phyloP scores from a whole-genome alignment of 1,140 invertebrate species.

The Drosophila novamexicana region DNA sequence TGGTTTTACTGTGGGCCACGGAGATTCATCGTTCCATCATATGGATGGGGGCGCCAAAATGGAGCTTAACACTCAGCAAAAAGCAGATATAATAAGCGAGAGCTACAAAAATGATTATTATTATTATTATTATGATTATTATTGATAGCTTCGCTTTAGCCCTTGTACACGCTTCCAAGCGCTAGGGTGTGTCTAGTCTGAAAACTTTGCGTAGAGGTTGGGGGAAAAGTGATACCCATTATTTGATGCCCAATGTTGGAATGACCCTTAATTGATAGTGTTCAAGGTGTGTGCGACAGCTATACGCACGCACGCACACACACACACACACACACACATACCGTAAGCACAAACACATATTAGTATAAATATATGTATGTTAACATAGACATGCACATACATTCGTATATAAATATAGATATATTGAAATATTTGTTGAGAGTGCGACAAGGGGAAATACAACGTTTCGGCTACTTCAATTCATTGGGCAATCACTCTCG shows the following conservation, averaged over 20 bases:
- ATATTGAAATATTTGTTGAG: slow-evolving; percentile 3
- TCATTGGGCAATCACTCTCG: background rate
- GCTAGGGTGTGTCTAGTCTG: slow-evolving; percentile 1
- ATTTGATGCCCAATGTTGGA: slow-evolving; percentile 10
- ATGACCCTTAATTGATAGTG: slow-evolving; percentile 33
- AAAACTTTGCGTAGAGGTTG: background rate
- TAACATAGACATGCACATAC: background rate
- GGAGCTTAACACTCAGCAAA: no score
- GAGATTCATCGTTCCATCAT: no score
- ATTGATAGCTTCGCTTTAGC: no score
- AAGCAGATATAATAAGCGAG: no score
- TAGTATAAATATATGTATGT: background rate
- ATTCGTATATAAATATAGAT: slow-evolving; percentile 5
- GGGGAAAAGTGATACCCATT: slow-evolving; percentile 22
- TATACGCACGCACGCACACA: background rate
- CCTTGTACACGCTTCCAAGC: background rate
- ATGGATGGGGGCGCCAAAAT: no score
- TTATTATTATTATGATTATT: no score
- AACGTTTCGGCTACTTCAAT: background rate
- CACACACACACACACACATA: background rate
- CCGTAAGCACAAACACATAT: background rate
- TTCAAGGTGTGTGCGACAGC: slow-evolving; percentile 23
- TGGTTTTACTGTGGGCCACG: no score
- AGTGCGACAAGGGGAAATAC: background rate
- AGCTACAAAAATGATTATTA: no score